Percentiles rank a stretch among this genome's conserved stretches.
phyloP scores from a whole-genome alignment of 2,888 invertebrate genomes.

The Fabriciana adippe region DNA sequence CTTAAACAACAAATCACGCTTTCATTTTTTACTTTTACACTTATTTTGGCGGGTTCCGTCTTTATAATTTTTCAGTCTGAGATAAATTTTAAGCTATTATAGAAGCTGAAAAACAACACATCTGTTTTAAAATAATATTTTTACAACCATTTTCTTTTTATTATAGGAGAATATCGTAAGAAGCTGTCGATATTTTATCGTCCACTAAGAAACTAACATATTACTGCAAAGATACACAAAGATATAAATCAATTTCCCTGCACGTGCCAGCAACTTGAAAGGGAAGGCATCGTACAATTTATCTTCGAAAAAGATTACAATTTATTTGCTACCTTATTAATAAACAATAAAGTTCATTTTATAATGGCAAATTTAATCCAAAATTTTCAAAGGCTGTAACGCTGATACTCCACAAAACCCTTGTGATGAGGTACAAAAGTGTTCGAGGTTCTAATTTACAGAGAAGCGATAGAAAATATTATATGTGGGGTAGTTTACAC shows the following conservation, averaged over 20 bases:
- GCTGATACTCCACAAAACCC: constrained; percentile 47
- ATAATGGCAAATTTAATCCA: constrained; percentile 3
- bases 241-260: constrained; percentile 64
- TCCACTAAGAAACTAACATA: constrained; percentile 16
- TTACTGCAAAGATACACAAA: constrained; percentile 29
- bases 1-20: too few species aligned
- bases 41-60: too few species aligned
- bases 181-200: constrained; percentile 14
- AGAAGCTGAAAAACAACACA: neutral
- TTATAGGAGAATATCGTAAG: neutral
- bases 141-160: neutral
- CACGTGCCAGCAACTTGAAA: constrained; percentile 41
- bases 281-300: constrained; percentile 33
- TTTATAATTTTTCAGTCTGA: neutral
- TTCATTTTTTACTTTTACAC: too few species aligned
- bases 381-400: constrained; percentile 44
- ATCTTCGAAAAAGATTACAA: constrained; percentile 36
- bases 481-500: constrained; percentile 33
- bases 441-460: constrained; percentile 61
- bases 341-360: constrained; percentile 29
- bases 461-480: constrained; percentile 60
- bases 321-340: neutral
- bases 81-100: neutral
- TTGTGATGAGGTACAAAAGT: constrained; percentile 63
- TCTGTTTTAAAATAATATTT: neutral